phyloP scores from a whole-genome alignment of 2,797 vertebrate genomes.

The Halcyon leucocephala region DNA sequence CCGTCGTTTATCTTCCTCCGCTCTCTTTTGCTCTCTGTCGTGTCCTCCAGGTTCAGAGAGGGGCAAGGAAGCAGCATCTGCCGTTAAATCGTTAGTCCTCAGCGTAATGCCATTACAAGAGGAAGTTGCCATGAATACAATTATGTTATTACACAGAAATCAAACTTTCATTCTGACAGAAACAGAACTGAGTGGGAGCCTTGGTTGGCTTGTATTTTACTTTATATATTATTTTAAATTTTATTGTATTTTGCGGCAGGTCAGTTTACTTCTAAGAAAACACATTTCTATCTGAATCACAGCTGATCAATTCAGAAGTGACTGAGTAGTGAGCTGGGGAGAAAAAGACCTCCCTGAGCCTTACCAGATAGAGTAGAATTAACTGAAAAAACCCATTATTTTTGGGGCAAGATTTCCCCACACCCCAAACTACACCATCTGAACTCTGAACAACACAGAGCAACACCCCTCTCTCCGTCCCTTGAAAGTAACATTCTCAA shows the following conservation, averaged over 20 bases:
- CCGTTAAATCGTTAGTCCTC: background rate
- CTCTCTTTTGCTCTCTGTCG: background rate
- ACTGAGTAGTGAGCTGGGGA: background rate
- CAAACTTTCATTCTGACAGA: background rate
- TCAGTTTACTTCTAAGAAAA: background rate
- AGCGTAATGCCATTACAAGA: background rate
- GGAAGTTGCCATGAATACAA: background rate
- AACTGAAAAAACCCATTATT: background rate
- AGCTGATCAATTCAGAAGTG: background rate
- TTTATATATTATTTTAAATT: background rate
- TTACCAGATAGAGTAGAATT: conserved; percentile 9
- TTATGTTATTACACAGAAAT: background rate
- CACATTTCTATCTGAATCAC: background rate
- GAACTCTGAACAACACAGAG: background rate
- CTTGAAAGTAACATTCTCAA: background rate
- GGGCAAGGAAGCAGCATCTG: background rate
- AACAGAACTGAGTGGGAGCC: background rate
- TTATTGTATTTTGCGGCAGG: background rate
- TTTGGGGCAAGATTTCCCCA: background rate
- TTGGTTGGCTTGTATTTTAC: background rate
- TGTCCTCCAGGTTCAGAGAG: background rate
- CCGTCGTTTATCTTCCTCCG: background rate
- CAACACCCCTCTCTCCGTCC: background rate
- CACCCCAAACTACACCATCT: background rate
- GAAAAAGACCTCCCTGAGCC: background rate